Evolutionary conservation across 23 tunicate genomes (phyloP).

Genomic region (Aplidium turbinatum): DNA sequence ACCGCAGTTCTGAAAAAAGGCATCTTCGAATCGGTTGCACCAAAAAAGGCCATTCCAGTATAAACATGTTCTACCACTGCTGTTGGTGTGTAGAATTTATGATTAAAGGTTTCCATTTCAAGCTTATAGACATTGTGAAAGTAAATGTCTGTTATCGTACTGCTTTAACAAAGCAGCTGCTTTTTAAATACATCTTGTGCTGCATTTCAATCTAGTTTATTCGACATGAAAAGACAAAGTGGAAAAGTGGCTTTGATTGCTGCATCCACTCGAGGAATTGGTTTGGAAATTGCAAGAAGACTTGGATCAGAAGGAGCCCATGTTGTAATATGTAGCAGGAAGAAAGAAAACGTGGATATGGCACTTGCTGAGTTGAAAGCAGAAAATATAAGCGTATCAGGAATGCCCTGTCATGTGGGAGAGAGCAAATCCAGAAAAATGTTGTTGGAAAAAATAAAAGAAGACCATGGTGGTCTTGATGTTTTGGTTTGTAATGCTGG

Average conservation of each 20-base stretch:
- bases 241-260: conserved; percentile 90
- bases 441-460: conserved; percentile 43
- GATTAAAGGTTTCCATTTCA: no score
- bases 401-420: conserved; percentile 86
- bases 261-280: conserved; percentile 94
- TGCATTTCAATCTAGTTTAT: no score
- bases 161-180: no score
- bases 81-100: no score
- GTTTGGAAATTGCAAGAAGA: conserved; percentile 79
- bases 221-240: conserved; percentile 23
- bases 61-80: no score
- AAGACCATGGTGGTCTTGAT: conserved; percentile 65
- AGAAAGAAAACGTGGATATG: conserved; percentile 69
- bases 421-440: conserved; percentile 49
- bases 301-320: conserved; percentile 89
- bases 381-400: conserved; percentile 61
- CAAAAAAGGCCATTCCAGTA: no score
- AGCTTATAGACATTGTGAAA: no score
- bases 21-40: no score
- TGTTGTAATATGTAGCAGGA: conserved; percentile 87
- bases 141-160: no score
- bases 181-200: no score
- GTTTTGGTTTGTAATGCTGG: conserved; percentile 90
- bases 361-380: conserved; percentile 58
- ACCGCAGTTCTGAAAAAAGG: no score